Evolutionary conservation across 2,888 invertebrate genomes (phyloP).

Genomic region (Polia nebulosa): DNA sequence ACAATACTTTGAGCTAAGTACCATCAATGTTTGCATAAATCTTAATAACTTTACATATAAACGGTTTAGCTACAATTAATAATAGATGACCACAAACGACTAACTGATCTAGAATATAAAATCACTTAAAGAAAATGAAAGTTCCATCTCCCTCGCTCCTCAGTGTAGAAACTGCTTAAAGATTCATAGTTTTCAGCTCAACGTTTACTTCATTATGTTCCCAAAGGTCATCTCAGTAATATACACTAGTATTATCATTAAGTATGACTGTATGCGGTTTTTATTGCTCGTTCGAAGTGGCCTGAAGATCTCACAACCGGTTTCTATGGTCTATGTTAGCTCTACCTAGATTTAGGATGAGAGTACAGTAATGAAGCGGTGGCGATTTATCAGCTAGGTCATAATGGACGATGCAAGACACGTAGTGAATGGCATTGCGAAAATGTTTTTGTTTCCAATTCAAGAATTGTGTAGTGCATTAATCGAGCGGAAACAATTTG

Average conservation of each 20-base stretch:
- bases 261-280: constrained; percentile 57
- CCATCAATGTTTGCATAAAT: constrained; percentile 18
- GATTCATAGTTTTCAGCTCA: constrained; percentile 24
- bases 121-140: neutral
- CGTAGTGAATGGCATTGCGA: neutral
- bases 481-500: constrained; percentile 37
- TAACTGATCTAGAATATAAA: constrained; percentile 8
- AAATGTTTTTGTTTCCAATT: constrained; percentile 11
- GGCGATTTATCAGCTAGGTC: constrained; percentile 17
- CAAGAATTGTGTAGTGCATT: constrained; percentile 29
- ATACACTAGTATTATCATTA: constrained; percentile 55
- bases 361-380: neutral
- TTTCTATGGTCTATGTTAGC: constrained; percentile 54
- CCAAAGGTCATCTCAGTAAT: constrained; percentile 61
- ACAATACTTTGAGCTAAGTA: constrained; percentile 22
- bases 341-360: constrained; percentile 42
- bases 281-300: constrained; percentile 53
- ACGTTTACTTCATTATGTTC: constrained; percentile 22
- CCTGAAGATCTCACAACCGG: constrained; percentile 59
- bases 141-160: neutral
- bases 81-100: neutral
- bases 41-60: constrained; percentile 10
- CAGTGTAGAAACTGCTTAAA: constrained; percentile 11
- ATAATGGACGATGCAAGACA: neutral
- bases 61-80: neutral